A percentile compares a stretch with the other conserved stretches of the same genome.
These are phyloP conservation scores for Thinocorus orbignyianus DNA, from an alignment of 2,113 vertebrate genomes.

Conservation along the genomic window DNA sequence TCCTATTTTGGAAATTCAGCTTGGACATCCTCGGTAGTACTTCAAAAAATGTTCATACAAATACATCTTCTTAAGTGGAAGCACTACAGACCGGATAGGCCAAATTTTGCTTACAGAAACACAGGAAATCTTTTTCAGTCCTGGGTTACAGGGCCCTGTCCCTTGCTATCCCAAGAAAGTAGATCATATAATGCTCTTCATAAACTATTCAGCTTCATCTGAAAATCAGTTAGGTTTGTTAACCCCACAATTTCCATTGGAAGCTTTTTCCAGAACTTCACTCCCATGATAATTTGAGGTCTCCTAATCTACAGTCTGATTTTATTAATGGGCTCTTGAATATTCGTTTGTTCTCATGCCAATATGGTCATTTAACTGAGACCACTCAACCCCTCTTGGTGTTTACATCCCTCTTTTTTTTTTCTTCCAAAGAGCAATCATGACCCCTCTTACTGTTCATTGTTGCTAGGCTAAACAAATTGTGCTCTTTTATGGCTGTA, in stretches of 20 bases:
- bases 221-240: not conserved
- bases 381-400: not conserved
- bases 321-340: not conserved
- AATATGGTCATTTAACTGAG: constrained; percentile 4
- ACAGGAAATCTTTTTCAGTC: not conserved
- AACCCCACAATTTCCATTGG: not conserved
- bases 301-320: not conserved
- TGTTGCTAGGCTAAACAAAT: constrained; percentile 61
- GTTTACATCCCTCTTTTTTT: not conserved
- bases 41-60: not conserved
- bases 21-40: not conserved
- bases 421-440: not conserved
- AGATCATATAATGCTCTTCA: not conserved
- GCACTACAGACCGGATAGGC: not conserved
- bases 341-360: constrained; percentile 7
- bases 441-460: constrained; percentile 39
- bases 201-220: not conserved
- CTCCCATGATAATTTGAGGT: not conserved
- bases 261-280: not conserved
- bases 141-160: not conserved
- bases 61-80: not conserved
- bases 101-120: not conserved
- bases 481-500: constrained; percentile 36
- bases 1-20: not conserved
- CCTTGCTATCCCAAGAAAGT: not conserved